Base-by-base conservation (phyloP, 2,113 vertebrate genomes). In the Sceloporus tristichus region DNA sequence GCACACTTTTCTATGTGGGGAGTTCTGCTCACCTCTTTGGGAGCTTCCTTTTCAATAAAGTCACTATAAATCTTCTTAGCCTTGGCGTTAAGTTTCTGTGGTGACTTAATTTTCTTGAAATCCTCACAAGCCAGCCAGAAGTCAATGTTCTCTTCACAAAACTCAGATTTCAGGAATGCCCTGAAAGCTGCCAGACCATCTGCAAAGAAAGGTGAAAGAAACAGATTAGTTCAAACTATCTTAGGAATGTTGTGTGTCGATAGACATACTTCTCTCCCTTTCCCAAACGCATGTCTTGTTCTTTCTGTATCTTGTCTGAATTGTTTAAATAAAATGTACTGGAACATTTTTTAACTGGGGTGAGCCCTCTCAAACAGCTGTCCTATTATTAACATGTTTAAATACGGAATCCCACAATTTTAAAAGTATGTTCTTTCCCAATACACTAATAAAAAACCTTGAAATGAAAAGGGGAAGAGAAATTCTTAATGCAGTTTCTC, bases 121-220 rank as follows among this genome's bases (percentile, higher is more conserved):
- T 98, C 97, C 89, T 98, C 97, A 68, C 98, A 98, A 38, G 97
- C 97, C 18, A 96, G 91, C 98, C 98, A 98, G 93, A 98, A 98
- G 94, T 98, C 98, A 5, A 98, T 96, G 93, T 98, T 98, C 95
- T 98, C 98, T 87, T 98, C 98, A 34, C 97, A 98, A 93, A 97
- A 98, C 94, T 98, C 98, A 0, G 97, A 97, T 91, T 97, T 97
- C 86, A 98, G 88, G 94, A 98, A 98, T 71, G 98, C 92, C 2
- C 87, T 93, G 84, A 98, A 98, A 27, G 96, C 96, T 16, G 95
- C 93, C 90, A 97, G 95, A 23, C 98, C 98, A 92, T 97, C 98
- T 98, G 85, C 70, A 68, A 76, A 34, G 48, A 16, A 38, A 78
- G 77, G 59, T 18, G 38, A 82, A 75, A 10, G 56, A 53, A 29